These are phyloP conservation scores for Microctenopoma stevenorrisi DNA, from an alignment of 2,797 vertebrate genomes.

Conservation along the genomic window DNA sequence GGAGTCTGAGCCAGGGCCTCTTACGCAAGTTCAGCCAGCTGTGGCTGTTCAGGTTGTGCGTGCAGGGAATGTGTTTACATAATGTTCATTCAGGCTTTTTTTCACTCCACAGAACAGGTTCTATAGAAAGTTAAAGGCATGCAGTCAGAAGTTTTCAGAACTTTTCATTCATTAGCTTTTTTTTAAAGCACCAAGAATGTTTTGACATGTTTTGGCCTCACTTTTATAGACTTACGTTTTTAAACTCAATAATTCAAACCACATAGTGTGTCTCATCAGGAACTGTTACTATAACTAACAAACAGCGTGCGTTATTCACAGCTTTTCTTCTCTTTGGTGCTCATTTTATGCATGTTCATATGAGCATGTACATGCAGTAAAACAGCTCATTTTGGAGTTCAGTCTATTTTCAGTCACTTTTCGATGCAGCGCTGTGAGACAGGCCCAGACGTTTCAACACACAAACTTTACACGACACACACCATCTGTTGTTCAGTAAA, in stretches of 20 bases:
- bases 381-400: conserved; percentile 1
- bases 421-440: neutral
- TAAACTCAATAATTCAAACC: neutral
- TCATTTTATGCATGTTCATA: neutral
- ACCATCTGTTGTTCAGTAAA: too few species aligned
- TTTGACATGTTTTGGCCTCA: neutral
- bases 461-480: neutral
- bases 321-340: too few species aligned
- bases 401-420: conserved; percentile 26
- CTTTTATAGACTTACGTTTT: neutral
- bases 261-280: too few species aligned
- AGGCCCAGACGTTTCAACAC: conserved; percentile 7
- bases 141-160: neutral
- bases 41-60: conserved; percentile 64
- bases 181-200: neutral
- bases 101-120: conserved; percentile 47
- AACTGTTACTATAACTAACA: neutral
- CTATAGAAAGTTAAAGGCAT: conserved; percentile 45
- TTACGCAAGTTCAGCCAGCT: conserved; percentile 81
- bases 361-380: neutral
- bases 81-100: conserved; percentile 60
- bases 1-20: conserved; percentile 64
- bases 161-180: conserved; percentile 21
- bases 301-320: neutral
- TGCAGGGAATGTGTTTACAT: conserved; percentile 77